Evolutionary conservation across 2,797 vertebrate genomes (phyloP), one percentile per base, ranked within the genome.

Genomic region (Acanthiza pusilla): DNA sequence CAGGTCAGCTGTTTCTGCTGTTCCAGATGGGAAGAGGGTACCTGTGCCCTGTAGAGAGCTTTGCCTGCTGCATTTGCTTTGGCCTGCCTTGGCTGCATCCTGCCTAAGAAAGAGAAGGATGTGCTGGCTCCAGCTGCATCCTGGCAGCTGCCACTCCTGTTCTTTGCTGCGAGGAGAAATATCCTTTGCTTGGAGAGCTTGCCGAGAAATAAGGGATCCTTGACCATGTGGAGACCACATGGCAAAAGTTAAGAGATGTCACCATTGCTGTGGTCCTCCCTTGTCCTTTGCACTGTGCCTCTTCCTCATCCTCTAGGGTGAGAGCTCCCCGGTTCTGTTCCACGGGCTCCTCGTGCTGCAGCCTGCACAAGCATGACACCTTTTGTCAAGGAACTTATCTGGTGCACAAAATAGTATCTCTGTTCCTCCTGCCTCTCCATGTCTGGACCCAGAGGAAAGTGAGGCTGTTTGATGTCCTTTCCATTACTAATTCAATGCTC

Each of bases 381-480:
- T 38, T 66, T 71, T 72, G 62, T 80, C 77, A 50, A 72, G 76
- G 77, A 81, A 50, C 50, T 77, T 65, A 74, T n/a, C 83, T 86
- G 91, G 58, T 47, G 30, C 47, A 20, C 81, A 80, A 91, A 81
- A 65, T 16, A 30, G 22, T 50, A 53, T 90, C 60, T 84, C 55
- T 84, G 19, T 65, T 95, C 86, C 62, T 81, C 58, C 48, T 89
- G 42, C 54, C 58, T 55, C 57, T 76, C 61, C 0, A 0, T 80
- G 78, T 45, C 61, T 55, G 66, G 21, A 78, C 62, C 65, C 76
- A 78, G 68, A 61, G 58, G 50, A 88, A 94, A 82, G 57, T 11
- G 47, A 89, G 89, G 79, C 75, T 75, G 16, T 36, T 88, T 5
- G 2, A 20, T 61, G 53, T 72, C 53, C 54, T 94, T 95, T 80